Evolutionary conservation across 2,797 vertebrate species (phyloP).

Genomic region (Bovichtus variegatus): DNA sequence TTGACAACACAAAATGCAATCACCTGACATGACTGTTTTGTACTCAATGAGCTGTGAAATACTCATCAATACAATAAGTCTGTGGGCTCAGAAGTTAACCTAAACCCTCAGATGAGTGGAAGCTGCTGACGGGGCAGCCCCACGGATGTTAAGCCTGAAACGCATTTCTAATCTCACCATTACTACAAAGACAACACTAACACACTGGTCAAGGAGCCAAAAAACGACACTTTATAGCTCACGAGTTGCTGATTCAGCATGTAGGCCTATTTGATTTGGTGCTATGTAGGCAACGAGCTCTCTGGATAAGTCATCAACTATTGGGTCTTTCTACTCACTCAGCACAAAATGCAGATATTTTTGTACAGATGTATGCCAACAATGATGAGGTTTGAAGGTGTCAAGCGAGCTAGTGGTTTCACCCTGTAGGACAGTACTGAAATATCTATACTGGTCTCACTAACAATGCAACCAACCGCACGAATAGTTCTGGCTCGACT

Average conservation of each 20-base stretch:
- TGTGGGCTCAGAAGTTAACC: slow-evolving; percentile 32
- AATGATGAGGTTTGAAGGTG: not conserved
- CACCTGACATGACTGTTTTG: slow-evolving; percentile 33
- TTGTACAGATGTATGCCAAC: not conserved
- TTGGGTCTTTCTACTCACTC: not conserved
- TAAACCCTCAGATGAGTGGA: slow-evolving; percentile 20
- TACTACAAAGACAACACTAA: not conserved
- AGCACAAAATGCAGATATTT: not conserved
- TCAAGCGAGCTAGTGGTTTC: not conserved
- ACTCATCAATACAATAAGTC: slow-evolving; percentile 16
- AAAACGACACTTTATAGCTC: not conserved
- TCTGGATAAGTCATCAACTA: slow-evolving; percentile 11
- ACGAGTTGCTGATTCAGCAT: slow-evolving; percentile 7
- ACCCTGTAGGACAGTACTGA: not conserved
- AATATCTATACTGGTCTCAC: not conserved
- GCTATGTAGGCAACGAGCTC: not conserved
- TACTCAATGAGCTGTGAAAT: slow-evolving; percentile 43
- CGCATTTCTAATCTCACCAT: slow-evolving; percentile 6
- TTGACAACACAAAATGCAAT: slow-evolving; percentile 28
- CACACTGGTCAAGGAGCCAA: not conserved
- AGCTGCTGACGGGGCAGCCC: slow-evolving; percentile 28
- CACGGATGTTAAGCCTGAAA: slow-evolving; percentile 14
- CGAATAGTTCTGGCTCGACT: not conserved
- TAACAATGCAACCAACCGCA: not conserved
- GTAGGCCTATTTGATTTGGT: not conserved